Evolutionary conservation across 1,140 invertebrate genomes (phyloP).

Genomic region (Tetragonula clypearis): DNA sequence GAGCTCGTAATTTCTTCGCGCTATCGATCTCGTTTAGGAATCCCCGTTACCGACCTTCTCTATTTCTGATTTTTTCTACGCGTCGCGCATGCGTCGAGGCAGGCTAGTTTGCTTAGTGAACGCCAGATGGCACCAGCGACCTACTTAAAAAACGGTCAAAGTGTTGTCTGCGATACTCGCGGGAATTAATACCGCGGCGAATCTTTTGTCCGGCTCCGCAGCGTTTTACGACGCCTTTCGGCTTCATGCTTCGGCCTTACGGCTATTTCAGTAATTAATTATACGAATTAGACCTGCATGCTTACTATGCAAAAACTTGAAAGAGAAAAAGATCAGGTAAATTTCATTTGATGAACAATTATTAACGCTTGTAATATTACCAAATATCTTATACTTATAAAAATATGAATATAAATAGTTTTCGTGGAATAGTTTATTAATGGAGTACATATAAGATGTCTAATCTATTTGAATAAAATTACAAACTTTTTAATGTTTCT

Average conservation of each 20-base stretch:
- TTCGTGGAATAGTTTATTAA: background rate
- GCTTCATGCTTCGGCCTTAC: background rate
- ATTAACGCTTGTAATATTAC: background rate
- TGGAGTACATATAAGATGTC: background rate
- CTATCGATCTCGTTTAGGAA: slow-evolving; percentile 59
- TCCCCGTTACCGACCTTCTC: slow-evolving; percentile 58
- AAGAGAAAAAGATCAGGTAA: background rate
- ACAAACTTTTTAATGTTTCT: background rate
- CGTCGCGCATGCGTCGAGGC: slow-evolving; percentile 59
- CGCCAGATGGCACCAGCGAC: slow-evolving; percentile 73
- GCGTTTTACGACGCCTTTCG: background rate
- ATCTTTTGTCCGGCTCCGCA: slow-evolving; percentile 49
- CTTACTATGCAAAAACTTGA: background rate
- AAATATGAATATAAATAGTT: background rate
- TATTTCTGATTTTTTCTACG: slow-evolving; percentile 34
- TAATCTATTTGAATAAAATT: background rate
- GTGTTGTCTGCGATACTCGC: slow-evolving; percentile 66
- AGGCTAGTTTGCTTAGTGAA: slow-evolving; percentile 50
- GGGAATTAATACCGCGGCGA: slow-evolving; percentile 26
- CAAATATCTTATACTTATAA: background rate
- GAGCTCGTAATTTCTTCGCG: slow-evolving; percentile 20
- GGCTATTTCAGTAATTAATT: background rate
- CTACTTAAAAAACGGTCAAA: slow-evolving; percentile 69
- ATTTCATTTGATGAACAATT: background rate
- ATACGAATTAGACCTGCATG: background rate